These are phyloP conservation scores for Euclidia mi DNA, from an alignment of 2,888 invertebrate species.

Conservation along the genomic window DNA sequence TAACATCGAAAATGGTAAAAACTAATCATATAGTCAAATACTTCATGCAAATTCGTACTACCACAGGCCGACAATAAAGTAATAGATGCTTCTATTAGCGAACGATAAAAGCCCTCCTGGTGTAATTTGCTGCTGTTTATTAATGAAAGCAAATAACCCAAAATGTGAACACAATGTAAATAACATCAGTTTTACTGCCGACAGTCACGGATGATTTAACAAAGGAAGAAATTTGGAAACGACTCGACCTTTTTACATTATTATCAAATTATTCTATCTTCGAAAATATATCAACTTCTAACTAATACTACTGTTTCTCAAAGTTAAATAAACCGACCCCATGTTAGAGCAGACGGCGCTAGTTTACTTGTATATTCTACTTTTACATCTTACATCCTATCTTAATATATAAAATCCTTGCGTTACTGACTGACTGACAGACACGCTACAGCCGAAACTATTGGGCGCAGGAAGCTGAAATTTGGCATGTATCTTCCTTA, in stretches of 20 bases:
- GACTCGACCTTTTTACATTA: slow-evolving; percentile 48
- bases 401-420: too few species aligned
- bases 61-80: slow-evolving; percentile 26
- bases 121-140: slow-evolving; percentile 66
- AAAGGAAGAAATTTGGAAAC: slow-evolving; percentile 60
- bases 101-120: slow-evolving; percentile 57
- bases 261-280: slow-evolving; percentile 53
- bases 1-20: too few species aligned
- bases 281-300: slow-evolving; percentile 5
- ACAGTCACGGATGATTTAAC: slow-evolving; percentile 80
- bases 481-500: too few species aligned
- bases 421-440: too few species aligned
- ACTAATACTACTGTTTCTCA: background rate
- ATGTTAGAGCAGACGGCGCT: too few species aligned
- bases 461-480: too few species aligned
- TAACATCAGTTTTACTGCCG: slow-evolving; percentile 73
- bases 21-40: too few species aligned
- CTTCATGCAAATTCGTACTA: too few species aligned
- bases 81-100: slow-evolving; percentile 51
- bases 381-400: too few species aligned
- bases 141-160: slow-evolving; percentile 72
- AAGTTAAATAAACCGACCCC: too few species aligned
- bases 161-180: slow-evolving; percentile 66
- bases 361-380: too few species aligned
- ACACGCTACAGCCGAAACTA: too few species aligned